phyloP scores from a whole-genome alignment of 2,888 invertebrate genomes.

The Rotaria magnacalcarata region DNA sequence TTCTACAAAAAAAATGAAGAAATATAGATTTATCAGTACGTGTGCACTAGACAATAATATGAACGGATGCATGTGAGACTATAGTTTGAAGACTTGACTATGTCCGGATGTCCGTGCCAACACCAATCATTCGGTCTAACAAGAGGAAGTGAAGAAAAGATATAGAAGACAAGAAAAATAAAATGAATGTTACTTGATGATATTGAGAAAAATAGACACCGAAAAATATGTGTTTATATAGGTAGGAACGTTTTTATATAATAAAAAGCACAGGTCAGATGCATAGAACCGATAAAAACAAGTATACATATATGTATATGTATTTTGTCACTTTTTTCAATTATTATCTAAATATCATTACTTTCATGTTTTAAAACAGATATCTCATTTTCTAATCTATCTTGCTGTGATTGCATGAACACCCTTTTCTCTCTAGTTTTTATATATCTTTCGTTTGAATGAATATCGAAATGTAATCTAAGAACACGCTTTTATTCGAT shows the following conservation, averaged over 20 bases:
- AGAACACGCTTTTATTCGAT: neutral
- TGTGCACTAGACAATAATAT: neutral
- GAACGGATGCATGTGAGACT: neutral
- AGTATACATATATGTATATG: no score
- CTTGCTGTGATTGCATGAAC: no score
- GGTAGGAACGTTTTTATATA: neutral
- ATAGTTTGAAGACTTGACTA: neutral
- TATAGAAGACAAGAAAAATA: neutral
- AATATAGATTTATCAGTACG: no score
- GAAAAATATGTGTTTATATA: neutral
- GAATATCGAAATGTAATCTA: neutral
- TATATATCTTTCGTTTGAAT: neutral
- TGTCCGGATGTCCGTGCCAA: conserved; percentile 29
- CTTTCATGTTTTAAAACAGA: neutral
- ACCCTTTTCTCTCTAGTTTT: neutral
- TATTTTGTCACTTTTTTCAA: no score
- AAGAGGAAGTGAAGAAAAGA: neutral
- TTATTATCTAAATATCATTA: neutral
- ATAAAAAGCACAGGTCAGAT: neutral
- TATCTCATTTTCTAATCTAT: neutral
- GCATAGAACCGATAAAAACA: no score
- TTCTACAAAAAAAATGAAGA: neutral
- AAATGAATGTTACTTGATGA: neutral
- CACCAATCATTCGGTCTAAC: neutral
- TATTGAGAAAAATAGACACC: neutral